Percentiles rank a stretch among this genome's conserved stretches.
Evolutionary conservation across 1,140 invertebrate species (phyloP).

Genomic region (Leptinotarsa texana): DNA sequence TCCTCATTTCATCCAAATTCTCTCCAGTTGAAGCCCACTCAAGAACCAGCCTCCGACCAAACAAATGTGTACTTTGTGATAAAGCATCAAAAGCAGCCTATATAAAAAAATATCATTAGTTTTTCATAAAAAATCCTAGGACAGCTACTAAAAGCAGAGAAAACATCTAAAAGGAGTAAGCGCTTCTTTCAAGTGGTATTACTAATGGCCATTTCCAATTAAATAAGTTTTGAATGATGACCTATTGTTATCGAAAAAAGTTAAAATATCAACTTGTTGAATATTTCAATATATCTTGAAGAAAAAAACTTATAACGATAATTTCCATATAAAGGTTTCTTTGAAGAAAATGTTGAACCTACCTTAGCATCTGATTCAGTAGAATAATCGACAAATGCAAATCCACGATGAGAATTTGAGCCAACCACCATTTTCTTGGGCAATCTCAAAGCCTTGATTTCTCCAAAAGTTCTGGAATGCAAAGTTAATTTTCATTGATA

Average conservation of each 20-base stretch:
- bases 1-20: conserved; percentile 77
- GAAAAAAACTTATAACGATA: background rate
- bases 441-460: conserved; percentile 87
- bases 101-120: conserved; percentile 43
- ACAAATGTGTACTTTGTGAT: conserved; percentile 95
- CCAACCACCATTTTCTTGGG: conserved; percentile 85
- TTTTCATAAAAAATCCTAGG: no score
- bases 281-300: background rate
- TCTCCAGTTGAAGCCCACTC: conserved; percentile 94
- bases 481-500: conserved; percentile 19
- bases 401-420: conserved; percentile 86
- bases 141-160: no score
- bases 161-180: no score
- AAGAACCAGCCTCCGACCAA: conserved; percentile 89
- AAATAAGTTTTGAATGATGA: no score
- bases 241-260: no score
- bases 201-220: no score
- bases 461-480: conserved; percentile 84
- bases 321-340: background rate
- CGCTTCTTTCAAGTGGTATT: no score
- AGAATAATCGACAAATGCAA: conserved; percentile 94
- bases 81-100: conserved; percentile 90
- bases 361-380: conserved; percentile 92
- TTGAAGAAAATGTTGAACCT: conserved; percentile 35
- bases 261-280: no score